Percentiles rank a stretch among this genome's conserved stretches.
Evolutionary conservation across 2,888 invertebrate species (phyloP).

Genomic region (Agriopis marginaria): DNA sequence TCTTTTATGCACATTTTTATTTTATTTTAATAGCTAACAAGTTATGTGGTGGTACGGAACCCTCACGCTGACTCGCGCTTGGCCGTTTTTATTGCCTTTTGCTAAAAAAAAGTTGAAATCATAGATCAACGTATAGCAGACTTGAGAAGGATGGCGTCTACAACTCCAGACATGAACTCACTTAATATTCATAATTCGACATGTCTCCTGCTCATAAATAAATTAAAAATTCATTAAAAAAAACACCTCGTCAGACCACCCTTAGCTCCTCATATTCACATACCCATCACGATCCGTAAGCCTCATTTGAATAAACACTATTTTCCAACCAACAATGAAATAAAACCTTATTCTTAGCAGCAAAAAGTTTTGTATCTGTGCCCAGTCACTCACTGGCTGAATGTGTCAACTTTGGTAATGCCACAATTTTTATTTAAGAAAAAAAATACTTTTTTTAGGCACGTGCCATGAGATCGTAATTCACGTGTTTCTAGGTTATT

Average conservation of each 20-base stretch:
- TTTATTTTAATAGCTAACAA: too few relatives aligned
- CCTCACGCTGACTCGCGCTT: too few relatives aligned
- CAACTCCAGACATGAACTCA: conserved; percentile 49
- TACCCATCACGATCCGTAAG: conserved; percentile 57
- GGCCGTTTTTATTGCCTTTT: neutral
- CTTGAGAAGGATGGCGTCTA: conserved; percentile 18
- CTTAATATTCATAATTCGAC: conserved; percentile 77
- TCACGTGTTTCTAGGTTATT: conserved; percentile 48
- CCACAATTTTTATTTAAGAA: conserved; percentile 10
- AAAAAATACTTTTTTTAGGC: conserved; percentile 44
- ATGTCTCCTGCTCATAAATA: conserved; percentile 76
- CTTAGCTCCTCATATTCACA: conserved; percentile 61
- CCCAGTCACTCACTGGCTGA: conserved; percentile 15
- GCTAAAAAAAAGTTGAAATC: neutral
- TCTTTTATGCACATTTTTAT: too few relatives aligned
- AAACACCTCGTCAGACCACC: conserved; percentile 67
- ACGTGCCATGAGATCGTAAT: conserved; percentile 60
- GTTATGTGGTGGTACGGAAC: too few relatives aligned
- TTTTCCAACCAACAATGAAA: conserved; percentile 9
- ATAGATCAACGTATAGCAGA: neutral
- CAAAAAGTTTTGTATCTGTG: conserved; percentile 24
- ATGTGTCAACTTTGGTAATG: conserved; percentile 14
- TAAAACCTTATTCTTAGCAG: conserved; percentile 36
- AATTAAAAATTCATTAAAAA: conserved; percentile 72
- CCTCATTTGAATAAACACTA: conserved; percentile 20